Evolutionary conservation across 2,797 vertebrate genomes (phyloP).

Genomic region (Liasis olivaceus): DNA sequence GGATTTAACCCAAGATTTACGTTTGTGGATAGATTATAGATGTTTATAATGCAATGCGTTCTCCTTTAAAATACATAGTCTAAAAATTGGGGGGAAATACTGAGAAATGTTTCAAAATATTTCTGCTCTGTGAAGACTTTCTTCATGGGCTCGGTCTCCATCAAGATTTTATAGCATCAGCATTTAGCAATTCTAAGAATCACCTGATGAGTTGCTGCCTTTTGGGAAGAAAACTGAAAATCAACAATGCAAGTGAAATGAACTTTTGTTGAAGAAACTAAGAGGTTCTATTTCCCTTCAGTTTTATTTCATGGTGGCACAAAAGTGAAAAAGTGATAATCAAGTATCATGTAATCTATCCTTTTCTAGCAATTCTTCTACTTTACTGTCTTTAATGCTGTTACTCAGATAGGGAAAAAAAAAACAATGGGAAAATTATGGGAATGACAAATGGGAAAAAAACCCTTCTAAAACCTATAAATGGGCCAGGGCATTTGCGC

Average conservation of each 20-base stretch:
- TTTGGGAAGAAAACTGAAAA: not conserved
- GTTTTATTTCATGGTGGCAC: not conserved
- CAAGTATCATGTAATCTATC: not conserved
- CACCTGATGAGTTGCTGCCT: not conserved
- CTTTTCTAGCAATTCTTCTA: not conserved
- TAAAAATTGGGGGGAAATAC: not conserved
- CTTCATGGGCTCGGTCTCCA: constrained; percentile 48
- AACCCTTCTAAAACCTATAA: not conserved
- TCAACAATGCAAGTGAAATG: not conserved
- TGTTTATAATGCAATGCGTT: not conserved
- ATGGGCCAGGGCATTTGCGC: not conserved
- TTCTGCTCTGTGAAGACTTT: not conserved
- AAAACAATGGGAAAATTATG: not conserved
- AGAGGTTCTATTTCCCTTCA: not conserved
- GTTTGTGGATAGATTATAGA: not conserved
- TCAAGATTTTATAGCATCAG: constrained; percentile 56
- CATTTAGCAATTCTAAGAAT: not conserved
- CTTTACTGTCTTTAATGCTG: not conserved
- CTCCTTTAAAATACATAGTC: not conserved
- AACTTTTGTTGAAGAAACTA: not conserved
- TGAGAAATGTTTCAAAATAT: not conserved
- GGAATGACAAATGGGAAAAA: not conserved
- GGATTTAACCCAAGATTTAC: not conserved
- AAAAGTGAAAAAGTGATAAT: not conserved
- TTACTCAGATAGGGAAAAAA: not conserved